These are phyloP conservation scores for Sternotherus odoratus DNA, from an alignment of 2,797 vertebrate genomes.

Conservation along the genomic window DNA sequence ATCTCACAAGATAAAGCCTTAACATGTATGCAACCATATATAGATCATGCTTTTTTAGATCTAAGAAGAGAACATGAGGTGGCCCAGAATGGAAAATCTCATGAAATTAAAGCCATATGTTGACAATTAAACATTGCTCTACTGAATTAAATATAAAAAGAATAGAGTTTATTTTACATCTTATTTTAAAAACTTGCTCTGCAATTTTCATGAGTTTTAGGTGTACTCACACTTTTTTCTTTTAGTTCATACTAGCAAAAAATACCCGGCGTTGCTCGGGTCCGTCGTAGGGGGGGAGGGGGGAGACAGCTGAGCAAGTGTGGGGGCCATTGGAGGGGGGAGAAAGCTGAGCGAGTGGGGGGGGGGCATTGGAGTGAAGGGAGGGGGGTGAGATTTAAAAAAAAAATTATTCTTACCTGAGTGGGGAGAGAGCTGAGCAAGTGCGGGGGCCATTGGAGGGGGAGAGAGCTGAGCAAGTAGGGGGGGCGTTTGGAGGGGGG, in stretches of 20 bases:
- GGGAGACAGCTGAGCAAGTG: no score
- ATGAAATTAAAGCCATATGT: constrained; percentile 70
- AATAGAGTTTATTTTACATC: constrained; percentile 19
- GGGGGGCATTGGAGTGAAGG: no score
- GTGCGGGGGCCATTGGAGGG: no score
- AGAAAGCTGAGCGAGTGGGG: no score
- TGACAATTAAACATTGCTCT: background rate
- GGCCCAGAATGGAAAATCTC: constrained; percentile 63
- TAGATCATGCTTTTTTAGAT: constrained; percentile 71
- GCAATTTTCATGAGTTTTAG: background rate
- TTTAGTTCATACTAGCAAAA: background rate
- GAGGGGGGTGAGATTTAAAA: no score
- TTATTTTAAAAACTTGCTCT: constrained; percentile 18
- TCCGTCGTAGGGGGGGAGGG: no score
- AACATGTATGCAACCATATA: constrained; percentile 58
- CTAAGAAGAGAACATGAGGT: constrained; percentile 50
- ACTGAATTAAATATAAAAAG: constrained; percentile 50
- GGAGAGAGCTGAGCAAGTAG: no score
- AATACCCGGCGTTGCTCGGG: no score
- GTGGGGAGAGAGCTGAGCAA: no score
- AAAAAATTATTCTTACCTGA: no score
- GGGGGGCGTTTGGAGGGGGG: no score
- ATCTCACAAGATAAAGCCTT: constrained; percentile 60
- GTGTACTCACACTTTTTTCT: background rate
- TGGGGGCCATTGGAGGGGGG: no score